Evolutionary conservation across 2,797 vertebrate species (phyloP).

Genomic region (Picus viridis): DNA sequence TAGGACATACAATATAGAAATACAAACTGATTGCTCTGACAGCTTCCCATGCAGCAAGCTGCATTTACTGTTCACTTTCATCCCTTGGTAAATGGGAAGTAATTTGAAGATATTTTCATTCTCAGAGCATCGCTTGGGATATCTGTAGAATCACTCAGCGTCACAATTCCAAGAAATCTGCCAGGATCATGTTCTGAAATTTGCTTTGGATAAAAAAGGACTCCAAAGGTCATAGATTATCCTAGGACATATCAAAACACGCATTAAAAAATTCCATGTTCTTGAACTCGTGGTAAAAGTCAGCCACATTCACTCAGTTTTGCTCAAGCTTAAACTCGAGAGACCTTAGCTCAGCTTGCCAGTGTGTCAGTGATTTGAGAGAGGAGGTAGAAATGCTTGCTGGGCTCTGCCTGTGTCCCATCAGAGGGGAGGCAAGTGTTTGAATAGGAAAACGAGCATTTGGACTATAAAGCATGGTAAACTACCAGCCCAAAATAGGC

Average conservation of each 20-base stretch:
- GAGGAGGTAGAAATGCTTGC: not conserved
- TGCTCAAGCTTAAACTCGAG: constrained; percentile 19
- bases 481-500: not conserved
- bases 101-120: constrained; percentile 64
- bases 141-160: constrained; percentile 54
- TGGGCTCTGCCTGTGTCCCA: not conserved
- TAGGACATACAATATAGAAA: not conserved
- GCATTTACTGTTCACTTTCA: not conserved
- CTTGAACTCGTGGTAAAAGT: constrained; percentile 32
- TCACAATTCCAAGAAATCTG: constrained; percentile 58
- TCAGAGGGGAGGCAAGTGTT: not conserved
- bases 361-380: constrained; percentile 1
- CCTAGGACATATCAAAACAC: constrained; percentile 63
- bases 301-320: not conserved
- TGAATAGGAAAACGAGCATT: not conserved
- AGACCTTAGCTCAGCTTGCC: constrained; percentile 11
- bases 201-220: constrained; percentile 59
- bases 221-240: constrained; percentile 61
- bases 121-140: constrained; percentile 58
- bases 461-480: not conserved
- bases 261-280: constrained; percentile 47
- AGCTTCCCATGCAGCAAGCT: constrained; percentile 9
- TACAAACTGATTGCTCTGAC: not conserved
- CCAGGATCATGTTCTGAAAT: constrained; percentile 47
- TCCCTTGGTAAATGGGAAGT: constrained; percentile 30